Conservation (phyloP, 2,888 invertebrate genomes). For the Synergus itoensis region DNA sequence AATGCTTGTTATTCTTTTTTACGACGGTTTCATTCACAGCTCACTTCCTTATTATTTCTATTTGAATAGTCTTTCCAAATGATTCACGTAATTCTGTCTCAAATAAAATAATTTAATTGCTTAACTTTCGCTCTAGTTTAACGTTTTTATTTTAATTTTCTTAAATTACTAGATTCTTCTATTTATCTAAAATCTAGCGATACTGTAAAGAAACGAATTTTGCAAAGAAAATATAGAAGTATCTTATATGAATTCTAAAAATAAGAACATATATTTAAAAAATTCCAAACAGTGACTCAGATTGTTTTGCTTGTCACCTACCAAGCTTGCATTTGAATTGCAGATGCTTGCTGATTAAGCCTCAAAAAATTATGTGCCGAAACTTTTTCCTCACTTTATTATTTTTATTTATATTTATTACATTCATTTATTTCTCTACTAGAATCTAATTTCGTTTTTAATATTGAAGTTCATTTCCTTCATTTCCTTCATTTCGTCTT, state of each 20-base stretch:
- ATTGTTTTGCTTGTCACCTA: conserved; percentile 4
- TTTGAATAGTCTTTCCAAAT: background rate
- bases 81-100: background rate
- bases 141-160: background rate
- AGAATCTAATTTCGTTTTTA: background rate
- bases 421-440: background rate
- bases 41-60: conserved; percentile 36
- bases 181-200: background rate
- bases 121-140: background rate
- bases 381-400: background rate
- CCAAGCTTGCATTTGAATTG: conserved; percentile 16
- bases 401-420: background rate
- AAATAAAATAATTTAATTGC: background rate
- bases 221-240: background rate
- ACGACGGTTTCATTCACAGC: conserved; percentile 22
- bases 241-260: background rate
- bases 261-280: background rate
- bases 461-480: background rate
- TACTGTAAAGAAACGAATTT: background rate
- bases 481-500: too few species aligned
- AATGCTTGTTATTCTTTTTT: conserved; percentile 37
- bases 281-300: conserved; percentile 8
- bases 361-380: background rate
- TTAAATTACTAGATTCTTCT: background rate
- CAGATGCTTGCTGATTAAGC: background rate